These are phyloP conservation scores for Aspidiotus rigidus DNA, from an alignment of 2,888 invertebrate genomes.

Conservation along the genomic window DNA sequence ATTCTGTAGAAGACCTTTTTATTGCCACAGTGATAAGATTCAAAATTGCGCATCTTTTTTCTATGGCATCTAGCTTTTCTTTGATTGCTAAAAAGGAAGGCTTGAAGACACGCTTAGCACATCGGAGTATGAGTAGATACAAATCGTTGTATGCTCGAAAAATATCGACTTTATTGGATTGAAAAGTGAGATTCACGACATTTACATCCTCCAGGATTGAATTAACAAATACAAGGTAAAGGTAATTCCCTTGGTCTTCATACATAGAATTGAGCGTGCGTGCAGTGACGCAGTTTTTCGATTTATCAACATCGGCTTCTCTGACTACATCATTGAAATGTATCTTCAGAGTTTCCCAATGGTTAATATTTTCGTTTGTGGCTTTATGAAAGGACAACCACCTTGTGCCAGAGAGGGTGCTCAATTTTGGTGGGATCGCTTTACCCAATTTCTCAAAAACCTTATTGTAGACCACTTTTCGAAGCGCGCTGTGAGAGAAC, in stretches of 20 bases:
- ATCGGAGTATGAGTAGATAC: slow-evolving; percentile 31
- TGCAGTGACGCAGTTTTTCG: slow-evolving; percentile 37
- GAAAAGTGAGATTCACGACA: slow-evolving; percentile 36
- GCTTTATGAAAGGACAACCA: slow-evolving; percentile 39
- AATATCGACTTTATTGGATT: slow-evolving; percentile 36
- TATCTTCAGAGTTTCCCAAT: slow-evolving; percentile 38
- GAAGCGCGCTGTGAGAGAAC: slow-evolving; percentile 38
- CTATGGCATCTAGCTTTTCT: neutral
- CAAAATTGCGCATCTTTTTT: neutral
- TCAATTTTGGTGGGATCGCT: slow-evolving; percentile 30
- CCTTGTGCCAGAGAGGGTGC: slow-evolving; percentile 36
- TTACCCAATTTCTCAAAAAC: slow-evolving; percentile 36
- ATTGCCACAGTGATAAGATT: neutral
- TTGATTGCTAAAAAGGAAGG: neutral
- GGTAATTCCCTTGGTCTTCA: slow-evolving; percentile 35
- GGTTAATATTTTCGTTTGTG: slow-evolving; percentile 37
- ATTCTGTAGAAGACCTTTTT: neutral
- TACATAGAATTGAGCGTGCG: slow-evolving; percentile 36
- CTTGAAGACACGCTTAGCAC: slow-evolving; percentile 35
- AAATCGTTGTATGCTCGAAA: slow-evolving; percentile 35
- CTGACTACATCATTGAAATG: slow-evolving; percentile 36
- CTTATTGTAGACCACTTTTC: slow-evolving; percentile 34
- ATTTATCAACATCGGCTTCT: slow-evolving; percentile 24
- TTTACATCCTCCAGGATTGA: slow-evolving; percentile 36
- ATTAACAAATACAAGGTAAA: slow-evolving; percentile 38